Conservation (phyloP, 2,797 vertebrate species). For the Arrhamphus sclerolepis region DNA sequence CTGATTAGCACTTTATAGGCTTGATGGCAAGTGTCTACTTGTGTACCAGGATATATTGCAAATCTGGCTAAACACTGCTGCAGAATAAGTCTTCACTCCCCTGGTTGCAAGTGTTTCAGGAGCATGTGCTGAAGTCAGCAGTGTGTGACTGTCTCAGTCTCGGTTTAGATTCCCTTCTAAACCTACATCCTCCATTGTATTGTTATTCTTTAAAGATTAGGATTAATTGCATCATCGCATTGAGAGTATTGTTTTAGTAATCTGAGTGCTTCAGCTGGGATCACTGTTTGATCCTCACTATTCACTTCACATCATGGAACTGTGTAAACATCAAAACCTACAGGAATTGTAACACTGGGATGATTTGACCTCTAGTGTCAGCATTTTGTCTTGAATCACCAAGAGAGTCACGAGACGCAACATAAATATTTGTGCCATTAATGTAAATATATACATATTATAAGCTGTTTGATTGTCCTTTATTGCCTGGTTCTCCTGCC, state of each 20-base stretch:
- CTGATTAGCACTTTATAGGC: constrained; percentile 48
- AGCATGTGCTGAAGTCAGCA: neutral
- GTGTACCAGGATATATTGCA: constrained; percentile 9
- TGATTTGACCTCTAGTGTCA: neutral
- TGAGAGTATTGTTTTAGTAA: constrained; percentile 52
- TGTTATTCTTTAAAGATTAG: constrained; percentile 50
- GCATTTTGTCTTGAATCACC: constrained; percentile 17
- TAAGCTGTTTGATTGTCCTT: no score
- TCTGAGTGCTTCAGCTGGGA: constrained; percentile 29
- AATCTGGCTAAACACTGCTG: constrained; percentile 11
- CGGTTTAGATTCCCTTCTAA: neutral
- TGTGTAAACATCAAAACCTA: constrained; percentile 15
- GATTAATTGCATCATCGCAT: constrained; percentile 49
- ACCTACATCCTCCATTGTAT: constrained; percentile 10
- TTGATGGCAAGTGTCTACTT: constrained; percentile 15
- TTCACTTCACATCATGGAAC: constrained; percentile 27
- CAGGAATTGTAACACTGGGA: neutral
- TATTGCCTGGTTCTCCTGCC: neutral
- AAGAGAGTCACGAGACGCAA: constrained; percentile 15
- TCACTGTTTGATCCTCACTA: constrained; percentile 28
- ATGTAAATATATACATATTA: neutral
- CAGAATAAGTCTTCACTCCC: constrained; percentile 1
- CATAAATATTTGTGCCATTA: constrained; percentile 24
- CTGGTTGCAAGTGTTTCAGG: neutral
- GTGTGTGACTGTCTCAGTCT: neutral